Base-by-base conservation (phyloP, 2,888 invertebrate species). In the Aphelenchoides bicaudatus region DNA sequence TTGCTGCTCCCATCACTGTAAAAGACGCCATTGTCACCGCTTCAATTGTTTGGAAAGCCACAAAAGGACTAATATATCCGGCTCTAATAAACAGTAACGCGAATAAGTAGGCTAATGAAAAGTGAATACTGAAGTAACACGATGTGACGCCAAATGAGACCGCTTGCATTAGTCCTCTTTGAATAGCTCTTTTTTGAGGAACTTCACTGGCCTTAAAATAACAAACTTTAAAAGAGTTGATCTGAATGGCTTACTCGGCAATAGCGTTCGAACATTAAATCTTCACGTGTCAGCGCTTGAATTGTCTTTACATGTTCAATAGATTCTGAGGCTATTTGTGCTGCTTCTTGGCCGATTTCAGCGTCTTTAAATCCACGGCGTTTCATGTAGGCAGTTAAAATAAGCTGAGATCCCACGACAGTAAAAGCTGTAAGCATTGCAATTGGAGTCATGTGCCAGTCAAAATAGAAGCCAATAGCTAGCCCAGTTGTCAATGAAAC, bases 301-400 rank as follows among this genome's bases (percentile, higher is more conserved):
- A 66, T 58, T 4, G 66, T 66, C 6, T 56, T 54, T 8, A 66
- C 66, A 39, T 66, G 47, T 48, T 67, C 67, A 21, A 66, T 58
- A 1, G 66, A 63, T 46, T 66, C 66, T 4, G 67, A 58, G 8
- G 67, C 66, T 13, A 38, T 51, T 37, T 51, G 38, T 1, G 62
- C 56, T 3, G 56, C 47, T 27, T 62, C 56, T 13, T 60, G 43
- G 4, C 51, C 59, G 16, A 50, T 29, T n/a, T 46, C 46, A 10
- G 21, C 47, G 30, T 59, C 59, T 25, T 48, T 59, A 19, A 27
- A 21, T 10, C 58, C 60, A 5, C 62, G 56, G 13, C 48, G 51
- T 46, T 62, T 62, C 25, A 62, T 39, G 39, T 52, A 56, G 25
- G 47, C 31, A 4, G 55, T 34, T 29, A 62, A 37, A 10, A 38